Evolutionary conservation across 2,113 vertebrate genomes (phyloP).

Genomic region (Neolamprologus toae): DNA sequence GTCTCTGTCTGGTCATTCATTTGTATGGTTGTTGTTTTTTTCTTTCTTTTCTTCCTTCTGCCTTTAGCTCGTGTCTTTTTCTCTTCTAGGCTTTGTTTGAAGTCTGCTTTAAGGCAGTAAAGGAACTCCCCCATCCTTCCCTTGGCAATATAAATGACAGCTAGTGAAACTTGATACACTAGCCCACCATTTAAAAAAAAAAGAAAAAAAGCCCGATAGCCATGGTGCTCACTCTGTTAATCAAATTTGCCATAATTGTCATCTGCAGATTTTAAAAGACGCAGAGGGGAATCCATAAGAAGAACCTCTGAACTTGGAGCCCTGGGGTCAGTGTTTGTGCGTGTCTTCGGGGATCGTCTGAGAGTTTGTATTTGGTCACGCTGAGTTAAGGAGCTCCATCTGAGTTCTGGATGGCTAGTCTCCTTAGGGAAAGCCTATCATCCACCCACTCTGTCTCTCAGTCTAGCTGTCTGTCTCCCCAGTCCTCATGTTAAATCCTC

Average conservation of each 20-base stretch:
- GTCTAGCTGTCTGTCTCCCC: conserved; percentile 37
- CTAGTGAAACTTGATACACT: conserved; percentile 70
- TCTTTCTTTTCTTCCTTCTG: not conserved
- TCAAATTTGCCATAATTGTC: conserved; percentile 71
- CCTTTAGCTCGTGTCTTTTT: conserved; percentile 3
- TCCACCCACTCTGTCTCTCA: conserved; percentile 56
- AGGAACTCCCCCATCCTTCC: conserved; percentile 61
- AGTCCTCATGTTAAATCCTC: conserved; percentile 30
- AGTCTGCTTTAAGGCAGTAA: conserved; percentile 69
- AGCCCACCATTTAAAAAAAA: conserved; percentile 21
- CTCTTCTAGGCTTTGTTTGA: conserved; percentile 63
- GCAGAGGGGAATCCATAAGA: conserved; percentile 43
- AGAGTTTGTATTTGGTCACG: conserved; percentile 61
- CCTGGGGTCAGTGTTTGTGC: conserved; percentile 10
- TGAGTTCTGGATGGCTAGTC: conserved; percentile 34
- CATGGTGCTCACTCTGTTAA: conserved; percentile 54
- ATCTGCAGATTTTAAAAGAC: conserved; percentile 59
- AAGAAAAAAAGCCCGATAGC: conserved; percentile 32
- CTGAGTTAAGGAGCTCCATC: conserved; percentile 52
- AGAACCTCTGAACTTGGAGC: conserved; percentile 24
- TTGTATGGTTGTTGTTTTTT: conserved; percentile 21
- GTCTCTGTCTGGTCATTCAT: conserved; percentile 51
- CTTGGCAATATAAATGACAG: conserved; percentile 71
- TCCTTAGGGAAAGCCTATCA: conserved; percentile 23
- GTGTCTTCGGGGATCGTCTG: conserved; percentile 33